Evolutionary conservation across 2,113 vertebrate species (phyloP).

Genomic region (Pithys albifrons): DNA sequence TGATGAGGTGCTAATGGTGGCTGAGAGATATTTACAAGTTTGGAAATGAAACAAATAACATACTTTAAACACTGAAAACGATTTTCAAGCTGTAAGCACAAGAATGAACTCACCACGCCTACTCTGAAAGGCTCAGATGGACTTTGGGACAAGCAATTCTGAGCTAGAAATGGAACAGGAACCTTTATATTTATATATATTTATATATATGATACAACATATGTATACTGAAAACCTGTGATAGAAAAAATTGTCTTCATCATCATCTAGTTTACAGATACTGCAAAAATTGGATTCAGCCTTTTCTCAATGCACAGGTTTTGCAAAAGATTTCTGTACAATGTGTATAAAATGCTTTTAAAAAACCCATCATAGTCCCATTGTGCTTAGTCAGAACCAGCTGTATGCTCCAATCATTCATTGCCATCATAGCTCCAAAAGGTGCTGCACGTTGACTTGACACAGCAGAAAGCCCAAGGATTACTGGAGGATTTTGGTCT

Average conservation of each 20-base stretch:
- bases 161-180: conserved; percentile 53
- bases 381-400: conserved; percentile 82
- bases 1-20: not conserved
- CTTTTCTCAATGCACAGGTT: conserved; percentile 76
- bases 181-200: conserved; percentile 64
- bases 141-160: conserved; percentile 62
- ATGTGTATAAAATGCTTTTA: conserved; percentile 76
- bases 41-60: conserved; percentile 37
- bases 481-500: conserved; percentile 18
- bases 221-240: conserved; percentile 71
- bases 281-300: conserved; percentile 67
- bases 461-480: conserved; percentile 68
- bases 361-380: conserved; percentile 67
- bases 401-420: conserved; percentile 55
- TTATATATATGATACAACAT: conserved; percentile 65
- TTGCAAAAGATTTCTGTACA: conserved; percentile 81
- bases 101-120: conserved; percentile 58
- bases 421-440: conserved; percentile 46
- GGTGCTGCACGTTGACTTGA: conserved; percentile 51
- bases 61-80: not conserved
- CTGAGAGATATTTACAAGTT: conserved; percentile 44
- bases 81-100: conserved; percentile 57
- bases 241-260: conserved; percentile 70
- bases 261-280: conserved; percentile 68
- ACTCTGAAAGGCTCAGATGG: conserved; percentile 59